Percentiles rank a stretch among this genome's conserved stretches.
phyloP scores from a whole-genome alignment of 2,797 vertebrate species.

The Pseudochirops cupreus region DNA sequence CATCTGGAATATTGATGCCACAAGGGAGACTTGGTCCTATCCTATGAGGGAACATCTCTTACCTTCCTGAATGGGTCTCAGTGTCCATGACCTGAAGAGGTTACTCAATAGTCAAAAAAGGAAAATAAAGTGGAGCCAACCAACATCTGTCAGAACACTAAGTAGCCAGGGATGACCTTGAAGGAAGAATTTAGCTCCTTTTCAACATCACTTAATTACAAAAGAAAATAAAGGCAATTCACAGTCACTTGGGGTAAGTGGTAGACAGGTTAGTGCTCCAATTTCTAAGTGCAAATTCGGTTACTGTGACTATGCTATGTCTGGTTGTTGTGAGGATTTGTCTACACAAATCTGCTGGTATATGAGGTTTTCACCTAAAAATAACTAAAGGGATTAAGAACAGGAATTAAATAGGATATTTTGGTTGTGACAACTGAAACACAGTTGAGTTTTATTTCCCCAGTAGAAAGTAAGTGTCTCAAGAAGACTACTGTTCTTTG shows the following conservation, averaged over 20 bases:
- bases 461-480: neutral
- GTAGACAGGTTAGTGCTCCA: constrained; percentile 30
- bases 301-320: neutral
- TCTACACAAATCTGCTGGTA: neutral
- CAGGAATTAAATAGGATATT: neutral
- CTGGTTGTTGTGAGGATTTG: neutral
- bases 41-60: constrained; percentile 47
- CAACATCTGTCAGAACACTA: constrained; percentile 52
- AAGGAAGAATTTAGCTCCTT: constrained; percentile 66
- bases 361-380: neutral
- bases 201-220: constrained; percentile 55
- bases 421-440: neutral
- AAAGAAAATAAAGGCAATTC: constrained; percentile 57
- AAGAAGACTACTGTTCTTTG: neutral
- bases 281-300: constrained; percentile 46
- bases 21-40: constrained; percentile 53
- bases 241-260: constrained; percentile 37
- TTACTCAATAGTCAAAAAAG: constrained; percentile 49
- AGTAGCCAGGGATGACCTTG: constrained; percentile 43
- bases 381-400: neutral
- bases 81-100: constrained; percentile 37
- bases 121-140: constrained; percentile 54
- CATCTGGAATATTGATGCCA: constrained; percentile 65
- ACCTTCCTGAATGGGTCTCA: constrained; percentile 50
- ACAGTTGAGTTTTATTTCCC: neutral